Conservation (phyloP, 2,888 invertebrate species). For the Phyllotreta cruciferae region DNA sequence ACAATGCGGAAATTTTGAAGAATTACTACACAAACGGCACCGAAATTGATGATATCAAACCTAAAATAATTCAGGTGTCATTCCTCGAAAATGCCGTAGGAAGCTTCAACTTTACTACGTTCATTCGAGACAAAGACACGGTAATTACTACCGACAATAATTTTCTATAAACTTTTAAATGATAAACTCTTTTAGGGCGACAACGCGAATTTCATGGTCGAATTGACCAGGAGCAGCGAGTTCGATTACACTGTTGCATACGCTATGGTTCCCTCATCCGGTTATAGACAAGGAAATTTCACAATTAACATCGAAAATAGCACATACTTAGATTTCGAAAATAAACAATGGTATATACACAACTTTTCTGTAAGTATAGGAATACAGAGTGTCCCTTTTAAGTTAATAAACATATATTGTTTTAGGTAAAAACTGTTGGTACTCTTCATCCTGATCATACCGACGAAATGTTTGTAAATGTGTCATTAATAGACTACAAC, state of each 20-base stretch:
- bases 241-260: constrained; percentile 62
- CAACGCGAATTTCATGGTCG: constrained; percentile 62
- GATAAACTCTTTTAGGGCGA: constrained; percentile 60
- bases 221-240: constrained; percentile 34
- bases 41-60: constrained; percentile 11
- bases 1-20: constrained; percentile 61
- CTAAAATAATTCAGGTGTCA: constrained; percentile 51
- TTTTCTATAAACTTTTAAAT: neutral
- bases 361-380: constrained; percentile 54
- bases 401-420: constrained; percentile 9
- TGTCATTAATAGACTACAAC: constrained; percentile 66
- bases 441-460: constrained; percentile 41
- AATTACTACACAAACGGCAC: constrained; percentile 5
- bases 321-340: constrained; percentile 67
- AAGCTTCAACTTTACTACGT: constrained; percentile 61
- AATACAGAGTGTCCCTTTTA: neutral
- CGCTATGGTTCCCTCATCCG: constrained; percentile 66
- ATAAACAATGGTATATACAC: constrained; percentile 62
- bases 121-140: constrained; percentile 58
- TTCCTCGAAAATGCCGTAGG: constrained; percentile 66
- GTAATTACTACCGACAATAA: constrained; percentile 46
- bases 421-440: constrained; percentile 57
- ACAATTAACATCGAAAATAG: constrained; percentile 66
- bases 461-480: constrained; percentile 44
- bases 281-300: constrained; percentile 68